phyloP scores from a whole-genome alignment of 2,888 invertebrate genomes.

The Vannuccia rotundouncinata region DNA sequence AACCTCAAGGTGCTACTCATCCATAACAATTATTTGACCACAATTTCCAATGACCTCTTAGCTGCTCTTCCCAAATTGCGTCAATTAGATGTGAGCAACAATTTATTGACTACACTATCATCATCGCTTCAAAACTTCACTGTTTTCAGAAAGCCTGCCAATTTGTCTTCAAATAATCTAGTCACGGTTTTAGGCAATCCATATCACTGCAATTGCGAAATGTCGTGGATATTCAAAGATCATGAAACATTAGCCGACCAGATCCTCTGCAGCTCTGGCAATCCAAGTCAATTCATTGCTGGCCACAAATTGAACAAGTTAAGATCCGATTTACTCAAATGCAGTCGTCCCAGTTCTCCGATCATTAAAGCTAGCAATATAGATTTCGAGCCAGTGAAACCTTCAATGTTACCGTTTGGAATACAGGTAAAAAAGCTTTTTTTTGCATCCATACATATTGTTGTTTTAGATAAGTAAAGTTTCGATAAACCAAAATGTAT shows the following conservation, averaged over 20 bases:
- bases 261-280: not conserved
- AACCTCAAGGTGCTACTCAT: not conserved
- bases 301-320: not conserved
- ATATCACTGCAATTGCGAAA: constrained; percentile 2
- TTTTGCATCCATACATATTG: too few relatives aligned
- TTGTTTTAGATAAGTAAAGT: too few relatives aligned
- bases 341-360: not conserved
- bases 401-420: not conserved
- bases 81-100: not conserved
- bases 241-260: not conserved
- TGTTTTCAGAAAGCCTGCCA: not conserved
- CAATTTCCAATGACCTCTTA: not conserved
- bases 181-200: not conserved
- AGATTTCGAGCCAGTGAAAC: not conserved
- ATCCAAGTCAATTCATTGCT: not conserved
- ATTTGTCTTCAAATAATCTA: not conserved
- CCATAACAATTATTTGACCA: not conserved
- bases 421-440: too few relatives aligned
- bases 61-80: not conserved
- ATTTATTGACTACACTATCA: not conserved
- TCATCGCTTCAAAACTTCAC: not conserved
- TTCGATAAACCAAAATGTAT: too few relatives aligned
- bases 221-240: not conserved
- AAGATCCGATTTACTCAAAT: not conserved
- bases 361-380: not conserved